Evolutionary conservation across 2,113 vertebrate species (phyloP).

Genomic region (Thinocorus orbignyianus): DNA sequence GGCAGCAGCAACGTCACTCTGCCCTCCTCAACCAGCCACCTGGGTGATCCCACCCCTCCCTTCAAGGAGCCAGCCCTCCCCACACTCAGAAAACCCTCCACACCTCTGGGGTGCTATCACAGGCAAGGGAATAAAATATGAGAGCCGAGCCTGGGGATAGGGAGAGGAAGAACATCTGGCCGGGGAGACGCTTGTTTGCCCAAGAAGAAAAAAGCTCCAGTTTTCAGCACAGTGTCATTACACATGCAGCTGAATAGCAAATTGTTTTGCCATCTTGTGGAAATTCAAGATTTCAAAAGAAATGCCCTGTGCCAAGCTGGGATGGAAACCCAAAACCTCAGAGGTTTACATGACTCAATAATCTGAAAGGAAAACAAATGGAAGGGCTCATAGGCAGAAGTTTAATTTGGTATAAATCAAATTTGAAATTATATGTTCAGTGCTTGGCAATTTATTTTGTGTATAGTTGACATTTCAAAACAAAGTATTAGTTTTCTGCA

Average conservation of each 20-base stretch:
- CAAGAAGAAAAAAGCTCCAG: neutral
- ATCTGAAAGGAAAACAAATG: slow-evolving; percentile 31
- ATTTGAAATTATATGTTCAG: slow-evolving; percentile 30
- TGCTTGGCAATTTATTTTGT: slow-evolving; percentile 33
- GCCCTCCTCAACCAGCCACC: fast-evolving
- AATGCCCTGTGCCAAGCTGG: neutral
- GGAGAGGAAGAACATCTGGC: neutral
- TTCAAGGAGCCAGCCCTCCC: neutral
- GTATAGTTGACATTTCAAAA: slow-evolving; percentile 33
- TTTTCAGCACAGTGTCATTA: neutral
- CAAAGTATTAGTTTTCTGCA: neutral
- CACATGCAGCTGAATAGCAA: neutral
- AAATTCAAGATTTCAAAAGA: slow-evolving; percentile 34
- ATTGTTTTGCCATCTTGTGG: neutral
- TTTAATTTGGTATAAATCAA: slow-evolving; percentile 47
- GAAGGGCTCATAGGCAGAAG: slow-evolving; percentile 22
- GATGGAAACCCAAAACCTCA: slow-evolving; percentile 37
- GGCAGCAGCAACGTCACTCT: neutral
- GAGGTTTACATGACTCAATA: slow-evolving; percentile 32
- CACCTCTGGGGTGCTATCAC: neutral
- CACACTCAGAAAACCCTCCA: neutral
- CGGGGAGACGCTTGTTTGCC: neutral
- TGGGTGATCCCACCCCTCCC: too few species aligned
- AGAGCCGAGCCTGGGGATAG: neutral
- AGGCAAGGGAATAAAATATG: neutral